Base-by-base conservation (phyloP, 2,888 invertebrate genomes). In the Tetragonula carbonaria region DNA sequence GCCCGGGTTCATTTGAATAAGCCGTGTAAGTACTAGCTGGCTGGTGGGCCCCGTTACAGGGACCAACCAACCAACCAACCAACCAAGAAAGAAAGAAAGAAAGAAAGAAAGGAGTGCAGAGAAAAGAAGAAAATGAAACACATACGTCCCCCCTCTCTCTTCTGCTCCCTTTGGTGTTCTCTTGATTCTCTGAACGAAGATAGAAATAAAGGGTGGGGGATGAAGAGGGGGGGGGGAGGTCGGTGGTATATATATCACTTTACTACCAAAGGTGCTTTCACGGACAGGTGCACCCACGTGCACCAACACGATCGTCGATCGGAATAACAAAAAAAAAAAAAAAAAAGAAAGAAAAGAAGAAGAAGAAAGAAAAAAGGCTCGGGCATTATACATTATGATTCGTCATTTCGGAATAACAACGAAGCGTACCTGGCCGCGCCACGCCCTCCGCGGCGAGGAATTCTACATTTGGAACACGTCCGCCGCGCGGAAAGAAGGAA, bases 391-490 rank as follows among this genome's bases (percentile, higher is more conserved):
- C 93, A 93, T 94, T 94, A 94, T 94, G 94, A 94, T 94, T 94
- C 94, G 94, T 94, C 94, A 94, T 94, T 94, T 93, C 91, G 92
- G 94, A 94, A 94, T 93, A 93, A 94, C 92, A 94, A 94, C 93
- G 92, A 93, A 92, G 90, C 87, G 88, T 82, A 82, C 85, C 82
- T 45, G 45, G 77, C 78, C 86, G 85, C 87, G 92, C 92, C 93
- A 92, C 93, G 92, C 92, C 93, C 92, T 92, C 88, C 86, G 80
- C 67, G 80, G 45, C 65, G 87, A 89, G 91, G 91, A 94, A 94
- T 94, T 94, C 93, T 91, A 92, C 92, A 93, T 94, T 94, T 93
- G 89, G 93, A 92, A 93, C 94, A 92, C 92, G 91, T 90, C 85
- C 83, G 68, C 78, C 45, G 63, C 90, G 88, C 78, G 78, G 83